A percentile compares a stretch with the other conserved stretches of the same genome.
Conservation (phyloP, 2,113 vertebrate genomes). For the Psephotus haematonotus region DNA sequence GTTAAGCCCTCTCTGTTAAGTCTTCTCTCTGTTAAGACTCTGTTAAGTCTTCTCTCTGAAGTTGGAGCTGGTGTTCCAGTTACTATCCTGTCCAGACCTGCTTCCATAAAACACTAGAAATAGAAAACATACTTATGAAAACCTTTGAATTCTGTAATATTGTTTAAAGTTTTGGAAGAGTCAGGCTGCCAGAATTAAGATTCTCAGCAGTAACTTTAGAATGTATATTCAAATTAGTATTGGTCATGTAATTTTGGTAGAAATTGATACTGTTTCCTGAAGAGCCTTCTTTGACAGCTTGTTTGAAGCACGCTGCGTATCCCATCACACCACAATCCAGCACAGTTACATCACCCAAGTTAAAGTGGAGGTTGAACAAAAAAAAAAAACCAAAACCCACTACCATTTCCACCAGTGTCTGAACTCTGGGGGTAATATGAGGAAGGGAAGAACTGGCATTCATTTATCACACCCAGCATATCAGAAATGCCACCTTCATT, state of each 20-base stretch:
- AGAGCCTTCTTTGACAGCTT: neutral
- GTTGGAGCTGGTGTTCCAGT: neutral
- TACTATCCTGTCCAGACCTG: neutral
- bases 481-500: neutral
- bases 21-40: neutral
- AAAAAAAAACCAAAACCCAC: neutral
- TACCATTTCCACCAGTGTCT: neutral
- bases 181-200: neutral
- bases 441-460: neutral
- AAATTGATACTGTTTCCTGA: neutral
- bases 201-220: neutral
- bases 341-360: neutral
- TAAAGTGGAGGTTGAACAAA: neutral
- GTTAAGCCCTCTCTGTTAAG: neutral
- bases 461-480: too few relatives aligned
- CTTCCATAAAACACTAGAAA: neutral
- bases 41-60: neutral
- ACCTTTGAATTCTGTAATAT: neutral
- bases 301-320: neutral
- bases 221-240: neutral
- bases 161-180: neutral
- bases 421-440: neutral
- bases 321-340: neutral
- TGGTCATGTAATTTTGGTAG: neutral
- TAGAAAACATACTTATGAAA: neutral